phyloP scores from a whole-genome alignment of 92 coral and sea anemone genomes.

The Zoanthus sansibaricus region DNA sequence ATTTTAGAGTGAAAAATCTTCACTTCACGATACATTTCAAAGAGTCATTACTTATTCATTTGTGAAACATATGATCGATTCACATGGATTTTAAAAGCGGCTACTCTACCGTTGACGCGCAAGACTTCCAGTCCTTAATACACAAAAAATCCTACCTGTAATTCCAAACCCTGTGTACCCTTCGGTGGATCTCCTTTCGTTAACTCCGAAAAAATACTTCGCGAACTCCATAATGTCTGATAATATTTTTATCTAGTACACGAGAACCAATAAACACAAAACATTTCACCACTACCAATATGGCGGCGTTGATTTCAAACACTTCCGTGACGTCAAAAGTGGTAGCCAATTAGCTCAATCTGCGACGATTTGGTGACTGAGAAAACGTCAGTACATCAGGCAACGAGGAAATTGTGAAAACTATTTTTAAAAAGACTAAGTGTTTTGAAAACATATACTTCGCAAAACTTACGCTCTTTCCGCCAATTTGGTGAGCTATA shows the following conservation, averaged over 20 bases:
- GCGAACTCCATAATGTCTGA: slow-evolving; percentile 79
- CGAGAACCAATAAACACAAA: slow-evolving; percentile 35
- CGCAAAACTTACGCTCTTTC: too few relatives aligned
- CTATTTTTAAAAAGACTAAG: too few relatives aligned
- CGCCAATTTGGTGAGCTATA: too few relatives aligned
- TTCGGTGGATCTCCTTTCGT: slow-evolving; percentile 74
- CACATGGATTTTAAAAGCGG: slow-evolving; percentile 29
- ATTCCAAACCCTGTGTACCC: slow-evolving; percentile 82
- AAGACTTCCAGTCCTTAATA: not conserved
- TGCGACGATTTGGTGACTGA: not conserved
- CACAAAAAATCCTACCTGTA: slow-evolving; percentile 67
- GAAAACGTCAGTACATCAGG: too few relatives aligned
- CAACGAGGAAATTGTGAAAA: too few relatives aligned
- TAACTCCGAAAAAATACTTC: slow-evolving; percentile 77
- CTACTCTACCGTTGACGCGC: slow-evolving; percentile 15
- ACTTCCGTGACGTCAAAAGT: slow-evolving; percentile 77
- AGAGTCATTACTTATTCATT: slow-evolving; percentile 37
- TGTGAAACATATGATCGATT: slow-evolving; percentile 45
- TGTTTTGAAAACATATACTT: too few relatives aligned
- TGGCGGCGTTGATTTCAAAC: slow-evolving; percentile 66
- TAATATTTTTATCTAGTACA: slow-evolving; percentile 29
- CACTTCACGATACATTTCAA: slow-evolving; percentile 31
- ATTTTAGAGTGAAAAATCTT: not conserved
- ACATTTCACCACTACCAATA: slow-evolving; percentile 62
- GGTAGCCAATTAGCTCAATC: slow-evolving; percentile 70